These are phyloP conservation scores for Mormoops blainvillei DNA, from an alignment of 2,113 vertebrate species.

Conservation along the genomic window DNA sequence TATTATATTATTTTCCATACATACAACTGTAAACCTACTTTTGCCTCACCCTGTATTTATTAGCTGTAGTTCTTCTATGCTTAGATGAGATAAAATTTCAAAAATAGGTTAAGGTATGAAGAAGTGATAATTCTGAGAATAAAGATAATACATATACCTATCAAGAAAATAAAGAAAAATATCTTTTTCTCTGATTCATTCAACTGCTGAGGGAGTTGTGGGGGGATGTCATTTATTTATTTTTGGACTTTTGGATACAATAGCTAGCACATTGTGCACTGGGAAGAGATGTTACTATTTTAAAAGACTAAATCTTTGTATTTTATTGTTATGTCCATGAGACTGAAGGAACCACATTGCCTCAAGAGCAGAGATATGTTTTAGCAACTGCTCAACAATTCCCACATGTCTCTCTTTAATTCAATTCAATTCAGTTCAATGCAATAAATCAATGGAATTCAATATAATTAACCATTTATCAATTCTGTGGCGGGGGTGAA, in stretches of 20 bases:
- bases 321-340: not conserved
- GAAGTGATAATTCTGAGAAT: not conserved
- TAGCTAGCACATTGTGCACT: not conserved
- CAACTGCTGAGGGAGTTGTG: not conserved
- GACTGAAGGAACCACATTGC: not conserved
- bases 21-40: not conserved
- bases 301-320: not conserved
- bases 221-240: not conserved
- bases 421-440: conserved; percentile 37
- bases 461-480: conserved; percentile 51
- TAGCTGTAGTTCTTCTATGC: not conserved
- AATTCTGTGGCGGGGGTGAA: not conserved
- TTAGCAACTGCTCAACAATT: conserved; percentile 33
- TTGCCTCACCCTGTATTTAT: not conserved
- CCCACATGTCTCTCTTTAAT: conserved; percentile 23
- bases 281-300: not conserved
- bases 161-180: not conserved
- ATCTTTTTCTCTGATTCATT: not conserved
- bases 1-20: not conserved
- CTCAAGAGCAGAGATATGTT: conserved; percentile 21
- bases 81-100: not conserved
- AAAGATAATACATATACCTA: not conserved
- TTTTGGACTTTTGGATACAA: not conserved
- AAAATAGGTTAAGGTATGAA: not conserved
- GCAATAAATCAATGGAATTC: conserved; percentile 48